Conservation (phyloP, 2,888 invertebrate species). For the Beris chalybata region DNA sequence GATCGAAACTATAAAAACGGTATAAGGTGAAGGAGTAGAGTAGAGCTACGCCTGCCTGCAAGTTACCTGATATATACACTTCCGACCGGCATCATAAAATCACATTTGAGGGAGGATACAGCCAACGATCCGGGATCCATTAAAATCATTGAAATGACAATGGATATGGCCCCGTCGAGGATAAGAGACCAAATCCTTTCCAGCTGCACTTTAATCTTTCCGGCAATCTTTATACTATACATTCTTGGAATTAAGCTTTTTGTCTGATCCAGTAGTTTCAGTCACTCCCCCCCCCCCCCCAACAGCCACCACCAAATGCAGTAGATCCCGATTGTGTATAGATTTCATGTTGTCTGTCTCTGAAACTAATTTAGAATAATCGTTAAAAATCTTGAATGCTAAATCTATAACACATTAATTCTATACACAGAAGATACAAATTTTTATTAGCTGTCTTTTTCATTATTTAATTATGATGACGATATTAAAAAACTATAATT, state of each 20-base stretch:
- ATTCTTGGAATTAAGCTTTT: neutral
- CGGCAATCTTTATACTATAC: neutral
- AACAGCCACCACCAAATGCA: neutral
- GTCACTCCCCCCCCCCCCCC: too few species aligned
- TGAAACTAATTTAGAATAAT: too few species aligned
- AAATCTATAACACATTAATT: too few species aligned
- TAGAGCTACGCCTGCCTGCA: neutral
- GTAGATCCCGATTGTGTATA: neutral
- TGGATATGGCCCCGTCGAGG: slow-evolving; percentile 18
- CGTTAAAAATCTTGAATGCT: too few species aligned
- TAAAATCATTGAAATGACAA: slow-evolving; percentile 39
- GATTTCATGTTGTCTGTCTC: too few species aligned
- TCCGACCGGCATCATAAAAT: neutral
- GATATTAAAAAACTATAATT: too few species aligned
- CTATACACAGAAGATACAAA: too few species aligned
- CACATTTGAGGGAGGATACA: slow-evolving; percentile 14
- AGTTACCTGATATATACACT: neutral
- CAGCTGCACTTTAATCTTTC: slow-evolving; percentile 23
- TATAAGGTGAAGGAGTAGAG: slow-evolving; percentile 18
- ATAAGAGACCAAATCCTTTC: slow-evolving; percentile 12
- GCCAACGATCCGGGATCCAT: slow-evolving; percentile 32
- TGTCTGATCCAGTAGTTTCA: neutral
- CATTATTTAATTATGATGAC: too few species aligned
- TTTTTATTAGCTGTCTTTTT: too few species aligned
- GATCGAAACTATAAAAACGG: slow-evolving; percentile 27